A percentile compares a stretch with the other conserved stretches of the same genome.
Conservation (phyloP, 1,140 invertebrate genomes). For the Lamellibrachia luymesi region DNA sequence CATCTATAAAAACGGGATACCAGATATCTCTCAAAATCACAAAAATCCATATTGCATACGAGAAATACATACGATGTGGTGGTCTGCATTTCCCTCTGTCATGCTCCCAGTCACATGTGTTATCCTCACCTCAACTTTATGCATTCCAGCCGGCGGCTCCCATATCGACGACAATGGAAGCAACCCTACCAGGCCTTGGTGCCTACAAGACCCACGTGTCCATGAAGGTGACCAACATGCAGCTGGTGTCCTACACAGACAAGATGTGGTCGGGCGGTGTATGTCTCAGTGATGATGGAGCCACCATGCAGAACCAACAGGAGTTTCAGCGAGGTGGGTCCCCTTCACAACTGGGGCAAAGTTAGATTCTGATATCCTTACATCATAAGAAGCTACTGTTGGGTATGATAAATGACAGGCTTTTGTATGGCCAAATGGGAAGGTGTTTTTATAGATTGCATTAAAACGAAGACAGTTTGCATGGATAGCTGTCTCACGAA, state of each 20-base stretch:
- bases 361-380: no score
- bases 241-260: conserved; percentile 42
- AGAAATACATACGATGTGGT: no score
- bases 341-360: not conserved
- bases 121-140: not conserved
- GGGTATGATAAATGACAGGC: no score
- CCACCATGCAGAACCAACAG: not conserved
- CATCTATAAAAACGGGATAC: no score
- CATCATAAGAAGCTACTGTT: no score
- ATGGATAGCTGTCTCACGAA: no score
- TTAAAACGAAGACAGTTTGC: no score
- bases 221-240: conserved; percentile 54
- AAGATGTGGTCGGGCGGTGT: not conserved
- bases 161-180: conserved; percentile 30
- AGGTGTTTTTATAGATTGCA: no score
- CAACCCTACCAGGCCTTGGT: conserved; percentile 46
- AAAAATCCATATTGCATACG: no score
- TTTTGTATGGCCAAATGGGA: no score
- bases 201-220: conserved; percentile 50
- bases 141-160: conserved; percentile 22
- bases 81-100: no score
- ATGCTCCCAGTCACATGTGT: not conserved
- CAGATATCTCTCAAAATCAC: no score
- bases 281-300: not conserved
- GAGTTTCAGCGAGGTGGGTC: conserved; percentile 3